phyloP scores from a whole-genome alignment of 30 jellyfish, hydroid and myxozoan species.

The Nemopilema nomurai region DNA sequence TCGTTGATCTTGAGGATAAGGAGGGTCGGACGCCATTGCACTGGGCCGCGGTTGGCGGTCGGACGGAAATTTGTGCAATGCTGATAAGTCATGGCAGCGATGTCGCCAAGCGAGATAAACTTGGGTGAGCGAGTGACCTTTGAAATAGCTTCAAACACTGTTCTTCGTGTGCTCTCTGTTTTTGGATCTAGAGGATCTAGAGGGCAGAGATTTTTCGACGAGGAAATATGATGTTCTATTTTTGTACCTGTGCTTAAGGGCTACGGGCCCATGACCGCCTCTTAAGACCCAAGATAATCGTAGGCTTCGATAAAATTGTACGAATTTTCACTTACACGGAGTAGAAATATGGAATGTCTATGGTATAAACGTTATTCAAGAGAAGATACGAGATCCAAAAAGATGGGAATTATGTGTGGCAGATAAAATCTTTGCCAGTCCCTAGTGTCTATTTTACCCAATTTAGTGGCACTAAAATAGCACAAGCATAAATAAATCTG shows the following conservation, averaged over 20 bases:
- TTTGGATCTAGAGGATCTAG: background rate
- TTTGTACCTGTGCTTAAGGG: too few relatives aligned
- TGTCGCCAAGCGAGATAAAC: conserved; percentile 77
- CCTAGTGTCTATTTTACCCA: background rate
- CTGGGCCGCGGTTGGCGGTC: conserved; percentile 95
- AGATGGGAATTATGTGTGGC: too few relatives aligned
- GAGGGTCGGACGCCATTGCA: conserved; percentile 93
- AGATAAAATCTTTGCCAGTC: too few relatives aligned
- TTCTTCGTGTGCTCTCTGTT: background rate
- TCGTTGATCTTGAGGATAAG: conserved; percentile 77
- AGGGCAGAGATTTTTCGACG: too few relatives aligned
- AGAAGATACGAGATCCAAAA: too few relatives aligned
- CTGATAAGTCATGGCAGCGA: conserved; percentile 65
- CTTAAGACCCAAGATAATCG: too few relatives aligned
- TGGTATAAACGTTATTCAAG: too few relatives aligned
- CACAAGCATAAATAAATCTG: background rate
- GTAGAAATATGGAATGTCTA: too few relatives aligned
- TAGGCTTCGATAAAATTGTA: too few relatives aligned
- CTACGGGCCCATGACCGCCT: too few relatives aligned
- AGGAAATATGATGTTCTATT: too few relatives aligned
- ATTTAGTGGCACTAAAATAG: background rate
- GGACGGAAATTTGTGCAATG: conserved; percentile 82
- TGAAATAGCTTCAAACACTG: background rate
- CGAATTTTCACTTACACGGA: too few relatives aligned
- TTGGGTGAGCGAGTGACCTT: conserved; percentile 62